Conservation (phyloP, 1,140 invertebrate genomes). For the Ceratina calcarata region DNA sequence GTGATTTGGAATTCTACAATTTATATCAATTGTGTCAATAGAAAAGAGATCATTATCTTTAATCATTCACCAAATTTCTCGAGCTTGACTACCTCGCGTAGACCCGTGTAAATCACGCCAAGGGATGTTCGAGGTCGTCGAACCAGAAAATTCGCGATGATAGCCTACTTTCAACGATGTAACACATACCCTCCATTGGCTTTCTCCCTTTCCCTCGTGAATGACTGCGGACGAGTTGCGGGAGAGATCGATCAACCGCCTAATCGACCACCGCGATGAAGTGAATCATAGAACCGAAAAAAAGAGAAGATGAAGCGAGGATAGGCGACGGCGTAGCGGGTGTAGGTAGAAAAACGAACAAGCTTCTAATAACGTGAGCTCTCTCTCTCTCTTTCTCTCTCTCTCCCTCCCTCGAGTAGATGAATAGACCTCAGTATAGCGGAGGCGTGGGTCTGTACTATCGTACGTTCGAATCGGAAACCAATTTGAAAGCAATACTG, state of each 20-base stretch:
- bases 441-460: slow-evolving; percentile 68
- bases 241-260: slow-evolving; percentile 44
- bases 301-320: slow-evolving; percentile 11
- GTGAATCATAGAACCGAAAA: slow-evolving; percentile 38
- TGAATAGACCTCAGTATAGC: slow-evolving; percentile 51
- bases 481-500: slow-evolving; percentile 79
- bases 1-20: neutral
- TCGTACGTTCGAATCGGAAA: slow-evolving; percentile 78
- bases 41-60: neutral
- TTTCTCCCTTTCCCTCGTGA: neutral
- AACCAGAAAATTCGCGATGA: slow-evolving; percentile 54
- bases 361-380: slow-evolving; percentile 65
- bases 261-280: slow-evolving; percentile 58
- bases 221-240: slow-evolving; percentile 18
- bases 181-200: neutral
- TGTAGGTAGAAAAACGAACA: slow-evolving; percentile 33
- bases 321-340: neutral
- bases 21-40: neutral
- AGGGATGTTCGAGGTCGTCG: slow-evolving; percentile 34
- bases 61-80: slow-evolving; percentile 20
- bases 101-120: slow-evolving; percentile 32
- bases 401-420: slow-evolving; percentile 24
- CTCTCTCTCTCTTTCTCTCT: too few relatives aligned
- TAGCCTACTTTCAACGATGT: slow-evolving; percentile 46
- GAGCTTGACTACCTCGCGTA: neutral